Evolutionary conservation across 2,113 vertebrate species (phyloP), one percentile per base, ranked within the genome.

Genomic region (Boleophthalmus pectinirostris): DNA sequence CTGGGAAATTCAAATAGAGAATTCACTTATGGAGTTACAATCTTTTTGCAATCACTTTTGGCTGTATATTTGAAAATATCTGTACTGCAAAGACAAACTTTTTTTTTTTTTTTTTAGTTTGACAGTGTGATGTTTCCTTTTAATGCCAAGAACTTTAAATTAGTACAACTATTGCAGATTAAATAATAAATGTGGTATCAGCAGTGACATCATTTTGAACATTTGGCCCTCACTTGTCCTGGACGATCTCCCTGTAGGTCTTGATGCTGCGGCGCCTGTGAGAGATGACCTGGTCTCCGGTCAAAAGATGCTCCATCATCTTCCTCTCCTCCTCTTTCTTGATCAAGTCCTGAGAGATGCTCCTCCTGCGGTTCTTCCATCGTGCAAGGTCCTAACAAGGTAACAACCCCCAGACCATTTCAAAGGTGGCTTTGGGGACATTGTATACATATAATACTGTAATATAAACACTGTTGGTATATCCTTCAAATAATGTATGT

Each of bases 281-380:
- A 1, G 93, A 90, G 0, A n/a, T 54, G 20, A 89, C 89, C 0
- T 86, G 79, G 15, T 91, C 93, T 51, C 92, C 95, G 38, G 93
- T 88, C 91, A 98, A 75, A 51, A 98, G 56, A 69, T 81, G 94
- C 90, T 98, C 97, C 96, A 98, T 97, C 92, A 94, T 95, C 89
- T 97, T 98, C 80, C 98, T 96, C 90, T 98, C 96, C 68, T 98
- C 96, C 81, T 99, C 97, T 89, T 98, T 98, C 89, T 97, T 99
- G 71, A 99, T 96, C 76, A 99, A 90, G 82, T 99, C 98, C 82
- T 98, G 98, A 35, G 98, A 99, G 75, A 96, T 94, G 0, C 96
- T 99, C 90, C 96, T 95, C 90, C 98, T 92, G 0, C 97, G 94
- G 71, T 79, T 98, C 87, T 99, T 99, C 98, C 98, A 99, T 6